phyloP scores from a whole-genome alignment of 2,113 vertebrate genomes.

The Oryzias curvinotus region DNA sequence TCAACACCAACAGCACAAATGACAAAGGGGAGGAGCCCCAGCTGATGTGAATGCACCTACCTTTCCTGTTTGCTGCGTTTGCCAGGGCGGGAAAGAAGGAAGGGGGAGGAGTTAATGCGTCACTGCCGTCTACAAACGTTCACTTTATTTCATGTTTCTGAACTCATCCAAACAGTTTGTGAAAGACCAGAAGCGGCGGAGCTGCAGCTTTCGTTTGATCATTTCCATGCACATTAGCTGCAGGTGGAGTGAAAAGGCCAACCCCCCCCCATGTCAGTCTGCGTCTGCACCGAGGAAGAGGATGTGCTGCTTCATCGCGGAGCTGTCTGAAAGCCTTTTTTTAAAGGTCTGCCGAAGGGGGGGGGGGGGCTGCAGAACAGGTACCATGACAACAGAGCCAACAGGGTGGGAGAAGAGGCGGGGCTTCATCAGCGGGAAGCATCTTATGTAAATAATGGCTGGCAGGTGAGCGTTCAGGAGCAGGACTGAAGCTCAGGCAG shows the following conservation, averaged over 20 bases:
- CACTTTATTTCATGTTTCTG: conserved; percentile 4
- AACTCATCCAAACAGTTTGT: neutral
- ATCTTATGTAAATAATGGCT: conserved; percentile 19
- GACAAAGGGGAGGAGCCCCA: conserved; percentile 35
- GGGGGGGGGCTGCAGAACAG: conserved; percentile 41
- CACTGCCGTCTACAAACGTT: conserved; percentile 20
- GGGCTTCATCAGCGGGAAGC: conserved; percentile 25
- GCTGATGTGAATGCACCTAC: conserved; percentile 79
- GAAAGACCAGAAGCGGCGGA: conserved; percentile 23
- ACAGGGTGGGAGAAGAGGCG: conserved; percentile 26
- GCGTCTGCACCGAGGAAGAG: conserved; percentile 49
- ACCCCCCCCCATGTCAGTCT: conserved; percentile 59
- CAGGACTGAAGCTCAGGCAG: too few species aligned
- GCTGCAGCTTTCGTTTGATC: conserved; percentile 52
- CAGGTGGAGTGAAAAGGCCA: conserved; percentile 55
- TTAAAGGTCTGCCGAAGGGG: conserved; percentile 37
- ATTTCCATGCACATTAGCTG: conserved; percentile 54
- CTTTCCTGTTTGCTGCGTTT: conserved; percentile 98
- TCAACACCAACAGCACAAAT: conserved; percentile 48
- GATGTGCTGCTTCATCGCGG: conserved; percentile 44
- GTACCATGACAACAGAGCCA: conserved; percentile 45
- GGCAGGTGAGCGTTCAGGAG: neutral
- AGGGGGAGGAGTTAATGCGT: conserved; percentile 46
- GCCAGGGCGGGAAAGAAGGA: conserved; percentile 63
- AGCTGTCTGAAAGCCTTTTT: conserved; percentile 55